Evolutionary conservation across 2,797 vertebrate species (phyloP).

Genomic region (Betta splendens): DNA sequence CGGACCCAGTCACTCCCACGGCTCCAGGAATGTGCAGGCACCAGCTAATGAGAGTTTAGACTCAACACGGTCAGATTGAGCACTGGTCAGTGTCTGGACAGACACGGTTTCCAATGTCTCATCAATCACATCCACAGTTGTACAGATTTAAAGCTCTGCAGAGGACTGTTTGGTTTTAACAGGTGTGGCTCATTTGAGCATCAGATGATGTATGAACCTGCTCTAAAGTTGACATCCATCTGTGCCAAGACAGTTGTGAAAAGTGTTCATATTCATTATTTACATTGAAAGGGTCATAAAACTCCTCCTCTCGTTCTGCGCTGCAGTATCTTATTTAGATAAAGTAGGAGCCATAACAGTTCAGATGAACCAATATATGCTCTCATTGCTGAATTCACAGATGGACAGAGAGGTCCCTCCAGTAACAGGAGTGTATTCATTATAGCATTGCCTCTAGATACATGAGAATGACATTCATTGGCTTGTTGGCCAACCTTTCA

Average conservation of each 20-base stretch:
- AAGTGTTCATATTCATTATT: not conserved
- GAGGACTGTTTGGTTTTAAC: too few species aligned
- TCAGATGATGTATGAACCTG: too few species aligned
- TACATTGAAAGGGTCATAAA: not conserved
- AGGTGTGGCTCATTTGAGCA: too few species aligned
- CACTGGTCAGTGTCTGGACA: constrained; percentile 17
- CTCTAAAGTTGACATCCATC: too few species aligned
- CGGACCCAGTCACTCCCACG: constrained; percentile 37
- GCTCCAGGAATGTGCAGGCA: constrained; percentile 57
- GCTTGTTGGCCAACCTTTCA: constrained; percentile 9
- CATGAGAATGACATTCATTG: constrained; percentile 14
- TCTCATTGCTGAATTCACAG: not conserved
- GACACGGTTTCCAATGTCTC: constrained; percentile 8
- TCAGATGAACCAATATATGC: not conserved
- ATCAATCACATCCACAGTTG: constrained; percentile 17
- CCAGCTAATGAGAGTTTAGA: constrained; percentile 41
- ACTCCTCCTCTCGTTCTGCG: not conserved
- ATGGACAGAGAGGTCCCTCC: constrained; percentile 14
- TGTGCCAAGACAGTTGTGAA: too few species aligned
- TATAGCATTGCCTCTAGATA: constrained; percentile 8
- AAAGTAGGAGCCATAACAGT: not conserved
- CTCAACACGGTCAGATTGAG: constrained; percentile 32
- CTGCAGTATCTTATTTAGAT: not conserved
- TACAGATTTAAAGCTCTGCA: too few species aligned
- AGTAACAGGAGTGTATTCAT: constrained; percentile 14